Percentiles rank a stretch among this genome's conserved stretches.
phyloP scores from a whole-genome alignment of 2,113 vertebrate species.

The Cebus imitator region DNA sequence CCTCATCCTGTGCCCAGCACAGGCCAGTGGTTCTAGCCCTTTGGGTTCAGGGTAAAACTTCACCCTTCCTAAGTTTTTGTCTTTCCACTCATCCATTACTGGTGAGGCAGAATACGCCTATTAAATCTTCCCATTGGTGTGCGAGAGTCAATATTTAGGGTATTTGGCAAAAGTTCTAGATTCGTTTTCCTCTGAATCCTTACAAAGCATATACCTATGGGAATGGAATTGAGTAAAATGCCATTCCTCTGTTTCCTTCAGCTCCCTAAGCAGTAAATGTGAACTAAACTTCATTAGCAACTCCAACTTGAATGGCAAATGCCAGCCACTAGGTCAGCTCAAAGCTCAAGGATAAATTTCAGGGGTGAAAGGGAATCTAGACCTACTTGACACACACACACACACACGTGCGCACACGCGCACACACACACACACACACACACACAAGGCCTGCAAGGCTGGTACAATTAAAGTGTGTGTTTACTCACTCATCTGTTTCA shows the following conservation, averaged over 20 bases:
- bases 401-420: background rate
- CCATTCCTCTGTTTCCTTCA: background rate
- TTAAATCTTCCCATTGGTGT: background rate
- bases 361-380: background rate
- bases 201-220: background rate
- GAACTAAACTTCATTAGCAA: slow-evolving; percentile 22
- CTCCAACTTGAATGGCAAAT: background rate
- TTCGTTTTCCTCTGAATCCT: background rate
- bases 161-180: background rate
- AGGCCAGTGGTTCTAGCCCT: background rate
- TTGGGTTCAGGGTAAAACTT: background rate
- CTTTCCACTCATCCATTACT: background rate
- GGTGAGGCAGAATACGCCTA: background rate
- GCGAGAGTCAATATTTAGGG: background rate
- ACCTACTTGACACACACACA: background rate
- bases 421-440: background rate
- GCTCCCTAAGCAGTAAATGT: background rate
- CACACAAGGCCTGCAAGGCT: background rate
- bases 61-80: background rate
- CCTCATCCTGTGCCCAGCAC: background rate
- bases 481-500: background rate
- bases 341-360: background rate
- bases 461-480: background rate
- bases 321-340: background rate
- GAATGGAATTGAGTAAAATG: background rate